Percentiles rank a stretch among this genome's conserved stretches.
These are phyloP conservation scores for Dreissena rostriformis DNA, from an alignment of 1,140 invertebrate species.

Conservation along the genomic window DNA sequence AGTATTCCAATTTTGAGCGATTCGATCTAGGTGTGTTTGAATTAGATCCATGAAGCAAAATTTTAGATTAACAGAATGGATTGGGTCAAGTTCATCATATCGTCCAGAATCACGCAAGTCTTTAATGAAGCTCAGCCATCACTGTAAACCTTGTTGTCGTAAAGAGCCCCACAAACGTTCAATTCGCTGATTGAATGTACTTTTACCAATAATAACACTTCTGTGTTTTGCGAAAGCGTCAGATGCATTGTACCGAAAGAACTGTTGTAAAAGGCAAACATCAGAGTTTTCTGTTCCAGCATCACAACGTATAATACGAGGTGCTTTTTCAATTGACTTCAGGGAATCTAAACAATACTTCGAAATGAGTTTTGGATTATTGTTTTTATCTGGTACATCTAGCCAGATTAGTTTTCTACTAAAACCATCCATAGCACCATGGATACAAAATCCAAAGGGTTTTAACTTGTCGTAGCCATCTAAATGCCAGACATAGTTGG, in stretches of 20 bases:
- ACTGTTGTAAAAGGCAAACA: background rate
- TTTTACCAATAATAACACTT: slow-evolving; percentile 11
- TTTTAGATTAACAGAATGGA: background rate
- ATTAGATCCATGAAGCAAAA: slow-evolving; percentile 28
- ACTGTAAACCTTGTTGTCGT: slow-evolving; percentile 6
- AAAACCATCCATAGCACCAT: slow-evolving; percentile 76
- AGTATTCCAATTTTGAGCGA: slow-evolving; percentile 36
- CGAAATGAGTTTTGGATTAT: slow-evolving; percentile 21
- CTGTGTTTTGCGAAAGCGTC: slow-evolving; percentile 14
- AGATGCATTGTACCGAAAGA: background rate
- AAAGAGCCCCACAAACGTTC: slow-evolving; percentile 18
- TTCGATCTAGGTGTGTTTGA: slow-evolving; percentile 4
- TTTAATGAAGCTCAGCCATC: slow-evolving; percentile 21
- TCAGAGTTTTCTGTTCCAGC: slow-evolving; percentile 8
- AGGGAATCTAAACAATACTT: slow-evolving; percentile 18
- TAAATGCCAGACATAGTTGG: slow-evolving; percentile 74
- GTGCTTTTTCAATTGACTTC: background rate
- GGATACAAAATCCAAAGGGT: slow-evolving; percentile 72
- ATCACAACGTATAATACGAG: background rate
- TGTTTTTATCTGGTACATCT: slow-evolving; percentile 60
- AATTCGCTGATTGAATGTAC: slow-evolving; percentile 9
- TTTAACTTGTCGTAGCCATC: slow-evolving; percentile 78
- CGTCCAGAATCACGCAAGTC: slow-evolving; percentile 3
- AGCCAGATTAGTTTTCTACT: slow-evolving; percentile 74
- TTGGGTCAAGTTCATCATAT: background rate